phyloP scores from a whole-genome alignment of 2,888 invertebrate genomes.

The Sarcophaga carnaria region DNA sequence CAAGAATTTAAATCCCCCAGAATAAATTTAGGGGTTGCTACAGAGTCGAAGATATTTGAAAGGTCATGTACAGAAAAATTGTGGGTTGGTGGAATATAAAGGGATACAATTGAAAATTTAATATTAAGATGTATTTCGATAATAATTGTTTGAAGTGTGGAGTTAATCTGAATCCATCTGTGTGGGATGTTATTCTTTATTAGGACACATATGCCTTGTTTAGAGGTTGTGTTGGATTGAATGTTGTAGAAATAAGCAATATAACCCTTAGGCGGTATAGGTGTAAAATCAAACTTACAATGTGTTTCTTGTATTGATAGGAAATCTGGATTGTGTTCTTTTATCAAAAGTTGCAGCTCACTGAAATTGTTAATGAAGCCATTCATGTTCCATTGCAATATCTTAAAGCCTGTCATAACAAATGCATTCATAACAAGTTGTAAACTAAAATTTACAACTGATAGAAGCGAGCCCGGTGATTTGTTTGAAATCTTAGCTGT shows the following conservation, averaged over 20 bases:
- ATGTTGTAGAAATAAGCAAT: slow-evolving; percentile 16
- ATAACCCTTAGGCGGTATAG: slow-evolving; percentile 27
- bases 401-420: slow-evolving; percentile 6
- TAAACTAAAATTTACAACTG: slow-evolving; percentile 10
- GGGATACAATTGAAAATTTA: slow-evolving; percentile 26
- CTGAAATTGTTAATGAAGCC: slow-evolving; percentile 40
- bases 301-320: slow-evolving; percentile 41
- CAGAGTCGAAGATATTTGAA: background rate
- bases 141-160: slow-evolving; percentile 1
- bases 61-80: background rate
- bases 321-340: slow-evolving; percentile 29
- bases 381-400: slow-evolving; percentile 51
- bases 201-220: slow-evolving; percentile 42
- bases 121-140: slow-evolving; percentile 42
- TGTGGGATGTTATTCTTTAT: slow-evolving; percentile 39
- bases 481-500: no score
- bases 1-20: no score
- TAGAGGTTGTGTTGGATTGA: slow-evolving; percentile 9
- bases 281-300: slow-evolving; percentile 21
- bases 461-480: no score
- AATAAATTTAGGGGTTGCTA: background rate
- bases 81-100: slow-evolving; percentile 8
- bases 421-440: background rate
- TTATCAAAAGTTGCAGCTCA: slow-evolving; percentile 33
- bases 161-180: slow-evolving; percentile 22